A percentile compares a stretch with the other conserved stretches of the same genome.
Evolutionary conservation across 2,113 vertebrate genomes (phyloP).

Genomic region (Paradoxurus hermaphroditus): DNA sequence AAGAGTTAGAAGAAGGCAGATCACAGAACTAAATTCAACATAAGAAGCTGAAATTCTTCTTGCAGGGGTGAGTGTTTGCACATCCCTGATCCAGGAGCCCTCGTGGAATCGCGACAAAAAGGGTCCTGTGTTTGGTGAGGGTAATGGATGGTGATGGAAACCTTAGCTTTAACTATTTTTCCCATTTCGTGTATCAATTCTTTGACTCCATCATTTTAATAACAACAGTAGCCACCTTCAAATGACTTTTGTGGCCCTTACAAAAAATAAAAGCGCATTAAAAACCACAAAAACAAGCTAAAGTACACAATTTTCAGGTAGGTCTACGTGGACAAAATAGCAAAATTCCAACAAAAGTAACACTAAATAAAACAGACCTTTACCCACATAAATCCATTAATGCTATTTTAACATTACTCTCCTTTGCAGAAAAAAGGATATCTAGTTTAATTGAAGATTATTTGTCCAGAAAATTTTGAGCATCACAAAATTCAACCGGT

Average conservation of each 20-base stretch:
- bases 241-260: not conserved
- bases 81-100: not conserved
- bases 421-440: slow-evolving; percentile 29
- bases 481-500: not conserved
- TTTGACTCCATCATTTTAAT: slow-evolving; percentile 11
- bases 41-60: not conserved
- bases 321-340: not conserved
- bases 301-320: slow-evolving; percentile 1
- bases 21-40: not conserved
- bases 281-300: slow-evolving; percentile 37
- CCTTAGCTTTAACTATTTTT: slow-evolving; percentile 18
- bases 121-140: not conserved
- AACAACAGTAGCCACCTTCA: slow-evolving; percentile 7
- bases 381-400: slow-evolving; percentile 4
- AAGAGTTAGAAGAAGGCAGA: not conserved
- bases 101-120: not conserved
- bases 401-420: not conserved
- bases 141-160: not conserved
- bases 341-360: not conserved
- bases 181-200: slow-evolving; percentile 25
- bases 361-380: slow-evolving; percentile 36
- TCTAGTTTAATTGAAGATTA: slow-evolving; percentile 13
- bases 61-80: not conserved
- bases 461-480: slow-evolving; percentile 29
- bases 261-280: slow-evolving; percentile 32